Evolutionary conservation across 2,888 invertebrate genomes (phyloP).

Genomic region (Eupithecia subfuscata): DNA sequence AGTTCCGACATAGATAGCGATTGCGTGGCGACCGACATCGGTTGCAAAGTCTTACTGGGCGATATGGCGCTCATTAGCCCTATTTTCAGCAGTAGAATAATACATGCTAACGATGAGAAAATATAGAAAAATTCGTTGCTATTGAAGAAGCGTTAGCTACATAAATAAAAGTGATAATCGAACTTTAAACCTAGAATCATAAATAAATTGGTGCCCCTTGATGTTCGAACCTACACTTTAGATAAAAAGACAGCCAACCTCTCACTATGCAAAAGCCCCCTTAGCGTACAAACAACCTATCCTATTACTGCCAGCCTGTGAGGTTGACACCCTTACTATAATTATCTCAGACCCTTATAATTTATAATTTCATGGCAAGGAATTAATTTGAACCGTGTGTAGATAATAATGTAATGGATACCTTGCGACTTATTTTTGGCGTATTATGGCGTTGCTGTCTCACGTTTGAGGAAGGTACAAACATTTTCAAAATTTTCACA

Average conservation of each 20-base stretch:
- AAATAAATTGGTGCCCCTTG: background rate
- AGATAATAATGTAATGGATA: constrained; percentile 12
- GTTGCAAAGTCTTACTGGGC: too few relatives aligned
- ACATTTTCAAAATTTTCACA: too few relatives aligned
- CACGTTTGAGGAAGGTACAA: background rate
- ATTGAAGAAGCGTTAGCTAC: background rate
- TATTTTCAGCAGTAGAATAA: too few relatives aligned
- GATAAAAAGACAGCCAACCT: background rate
- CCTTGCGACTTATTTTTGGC: background rate
- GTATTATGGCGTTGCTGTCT: background rate
- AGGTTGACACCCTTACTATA: constrained; percentile 57
- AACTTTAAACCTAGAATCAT: background rate
- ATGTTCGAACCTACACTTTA: background rate
- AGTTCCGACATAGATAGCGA: too few relatives aligned
- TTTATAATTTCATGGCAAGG: constrained; percentile 50
- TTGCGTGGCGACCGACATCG: too few relatives aligned
- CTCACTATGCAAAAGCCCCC: background rate
- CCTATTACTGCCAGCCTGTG: constrained; percentile 40
- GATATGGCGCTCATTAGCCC: too few relatives aligned
- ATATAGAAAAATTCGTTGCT: too few relatives aligned
- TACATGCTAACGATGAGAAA: too few relatives aligned
- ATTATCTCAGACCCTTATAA: constrained; percentile 57
- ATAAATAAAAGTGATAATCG: too few relatives aligned
- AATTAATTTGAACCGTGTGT: constrained; percentile 24
- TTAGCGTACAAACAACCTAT: constrained; percentile 27